Evolutionary conservation across 2,113 vertebrate genomes (phyloP), one percentile per base, ranked within the genome.

Genomic region (Daubentonia madagascariensis): DNA sequence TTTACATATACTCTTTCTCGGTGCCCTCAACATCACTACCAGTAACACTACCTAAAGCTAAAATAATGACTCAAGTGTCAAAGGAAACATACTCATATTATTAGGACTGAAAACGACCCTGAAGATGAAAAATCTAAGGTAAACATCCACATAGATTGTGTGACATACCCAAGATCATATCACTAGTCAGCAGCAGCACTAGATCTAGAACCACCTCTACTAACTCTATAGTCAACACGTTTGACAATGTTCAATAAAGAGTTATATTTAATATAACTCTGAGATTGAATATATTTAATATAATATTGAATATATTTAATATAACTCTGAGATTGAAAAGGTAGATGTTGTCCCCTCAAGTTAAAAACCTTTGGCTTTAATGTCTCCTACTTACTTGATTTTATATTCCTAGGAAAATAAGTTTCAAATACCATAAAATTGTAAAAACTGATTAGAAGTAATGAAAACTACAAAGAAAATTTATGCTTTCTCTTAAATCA

Each of bases 391-490:
- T 92, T 80, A 67, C 16, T 25, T 91, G 79, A 92, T 96, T 94
- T 96, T 89, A 79, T 96, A 68, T 35, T 90, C 76, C 35, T 79
- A 57, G 14, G 16, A 93, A 93, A 95, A 30, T 59, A 95, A 37
- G 20, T 93, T 83, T 83, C 91, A 91, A 97, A 96, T 57, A 96
- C 4, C n/a, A 37, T 84, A 80, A 91, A 91, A 86, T 25, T 92
- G 14, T 25, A 85, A 95, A 92, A 96, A 32, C 52, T 83, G 50
- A 80, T 48, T 30, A 76, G 32, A 97, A 97, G 11, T 85, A 89
- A 96, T 65, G 11, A 94, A 94, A 94, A 88, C n/a, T 86, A 83
- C 28, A 95, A 81, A 95, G 22, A 63, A 96, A 96, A 80, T 50
- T 25, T 97, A 65, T 73, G 54, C 3, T 78, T 73, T 96, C 50